phyloP scores from a whole-genome alignment of 2,888 invertebrate species.

The Tiliacea citrago region DNA sequence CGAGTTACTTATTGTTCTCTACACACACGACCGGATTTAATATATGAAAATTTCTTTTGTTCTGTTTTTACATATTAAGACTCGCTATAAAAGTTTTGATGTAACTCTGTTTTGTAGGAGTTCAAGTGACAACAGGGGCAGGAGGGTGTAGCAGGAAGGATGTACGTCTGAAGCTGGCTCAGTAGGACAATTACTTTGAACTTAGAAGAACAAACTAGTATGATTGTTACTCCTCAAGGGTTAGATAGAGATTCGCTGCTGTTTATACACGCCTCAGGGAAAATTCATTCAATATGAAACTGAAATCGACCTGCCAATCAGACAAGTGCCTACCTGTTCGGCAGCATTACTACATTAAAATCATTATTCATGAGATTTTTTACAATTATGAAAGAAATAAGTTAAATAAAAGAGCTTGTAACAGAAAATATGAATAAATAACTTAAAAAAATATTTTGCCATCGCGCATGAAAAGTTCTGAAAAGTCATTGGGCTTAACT shows the following conservation, averaged over 20 bases:
- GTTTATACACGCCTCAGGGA: not conserved
- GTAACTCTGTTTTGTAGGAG: constrained; percentile 51
- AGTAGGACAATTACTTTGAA: constrained; percentile 20
- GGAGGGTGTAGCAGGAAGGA: constrained; percentile 31
- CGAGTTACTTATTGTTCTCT: constrained; percentile 61
- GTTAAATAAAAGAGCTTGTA: constrained; percentile 2
- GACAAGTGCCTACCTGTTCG: not conserved
- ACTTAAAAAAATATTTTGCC: constrained; percentile 20
- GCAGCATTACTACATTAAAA: not conserved
- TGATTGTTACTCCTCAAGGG: not conserved
- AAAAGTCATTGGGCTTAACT: constrained; percentile 29
- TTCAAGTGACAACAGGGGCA: constrained; percentile 45
- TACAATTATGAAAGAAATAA: not conserved
- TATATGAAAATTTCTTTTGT: constrained; percentile 65
- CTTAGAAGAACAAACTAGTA: constrained; percentile 3
- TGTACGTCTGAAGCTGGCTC: constrained; percentile 22
- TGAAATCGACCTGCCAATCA: not conserved
- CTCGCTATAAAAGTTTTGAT: constrained; percentile 56
- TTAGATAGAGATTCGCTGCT: not conserved
- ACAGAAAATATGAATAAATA: constrained; percentile 6
- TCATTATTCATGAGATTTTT: not conserved
- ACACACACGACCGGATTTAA: constrained; percentile 62
- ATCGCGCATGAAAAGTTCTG: constrained; percentile 18
- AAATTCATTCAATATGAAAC: not conserved
- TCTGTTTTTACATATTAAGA: constrained; percentile 59